Percentiles rank a stretch among this genome's conserved stretches.
These are phyloP conservation scores for Drosophila gaucha DNA, from an alignment of 2,888 invertebrate genomes.

Conservation along the genomic window DNA sequence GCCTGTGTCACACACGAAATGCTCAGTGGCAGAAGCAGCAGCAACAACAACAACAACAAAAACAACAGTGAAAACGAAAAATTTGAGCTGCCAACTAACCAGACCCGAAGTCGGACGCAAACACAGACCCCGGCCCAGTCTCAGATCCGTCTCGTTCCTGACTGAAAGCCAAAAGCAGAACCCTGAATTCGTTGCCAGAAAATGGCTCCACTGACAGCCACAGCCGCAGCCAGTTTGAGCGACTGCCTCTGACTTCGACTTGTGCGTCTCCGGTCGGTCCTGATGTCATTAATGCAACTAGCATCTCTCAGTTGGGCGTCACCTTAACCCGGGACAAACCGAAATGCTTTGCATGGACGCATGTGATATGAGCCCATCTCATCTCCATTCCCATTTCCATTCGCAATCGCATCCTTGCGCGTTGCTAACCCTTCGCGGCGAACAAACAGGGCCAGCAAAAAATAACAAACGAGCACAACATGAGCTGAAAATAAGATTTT, in stretches of 20 bases:
- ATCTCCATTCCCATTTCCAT: not conserved
- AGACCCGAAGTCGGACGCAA: conserved; percentile 4
- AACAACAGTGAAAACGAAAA: conserved; percentile 30
- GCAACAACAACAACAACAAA: too few species aligned
- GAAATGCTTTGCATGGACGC: conserved; percentile 60
- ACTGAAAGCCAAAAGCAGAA: conserved; percentile 6
- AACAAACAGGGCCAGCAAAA: conserved; percentile 52
- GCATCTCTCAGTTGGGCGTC: conserved; percentile 40
- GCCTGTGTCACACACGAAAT: conserved; percentile 50
- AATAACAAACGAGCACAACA: conserved; percentile 79
- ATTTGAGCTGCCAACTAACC: conserved; percentile 47
- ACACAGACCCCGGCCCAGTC: not conserved
- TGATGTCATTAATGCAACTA: conserved; percentile 78
- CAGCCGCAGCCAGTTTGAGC: conserved; percentile 56
- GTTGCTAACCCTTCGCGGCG: conserved; percentile 34
- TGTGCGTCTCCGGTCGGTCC: conserved; percentile 46
- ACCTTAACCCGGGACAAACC: conserved; percentile 37
- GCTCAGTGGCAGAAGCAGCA: conserved; percentile 13
- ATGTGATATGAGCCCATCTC: conserved; percentile 55
- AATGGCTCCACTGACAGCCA: conserved; percentile 29
- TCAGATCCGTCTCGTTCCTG: not conserved
- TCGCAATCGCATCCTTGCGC: not conserved
- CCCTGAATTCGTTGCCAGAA: conserved; percentile 6
- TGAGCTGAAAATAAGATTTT: conserved; percentile 81
- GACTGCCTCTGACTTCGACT: conserved; percentile 77